Conservation (phyloP, 2,797 vertebrate species). For the Ambastaia sidthimunki region DNA sequence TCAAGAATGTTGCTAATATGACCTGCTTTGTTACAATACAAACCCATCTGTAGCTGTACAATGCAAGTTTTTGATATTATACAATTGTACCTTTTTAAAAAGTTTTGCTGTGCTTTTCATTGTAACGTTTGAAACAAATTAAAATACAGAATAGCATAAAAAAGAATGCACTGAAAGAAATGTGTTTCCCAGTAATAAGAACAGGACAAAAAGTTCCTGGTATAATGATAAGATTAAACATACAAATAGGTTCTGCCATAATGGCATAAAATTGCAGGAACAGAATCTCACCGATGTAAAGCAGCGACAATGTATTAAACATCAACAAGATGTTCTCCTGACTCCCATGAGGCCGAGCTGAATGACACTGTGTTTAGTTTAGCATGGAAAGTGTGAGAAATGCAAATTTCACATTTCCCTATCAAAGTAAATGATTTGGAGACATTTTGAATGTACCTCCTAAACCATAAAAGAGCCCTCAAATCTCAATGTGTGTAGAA, state of each 20-base stretch:
- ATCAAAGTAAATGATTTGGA: slow-evolving; percentile 5
- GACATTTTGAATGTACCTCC: not conserved
- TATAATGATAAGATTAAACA: slow-evolving; percentile 5
- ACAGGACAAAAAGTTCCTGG: slow-evolving; percentile 3
- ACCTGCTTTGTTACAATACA: not conserved
- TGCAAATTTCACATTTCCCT: not conserved
- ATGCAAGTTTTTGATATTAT: not conserved
- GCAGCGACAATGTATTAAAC: not conserved
- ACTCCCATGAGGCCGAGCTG: slow-evolving; percentile 8
- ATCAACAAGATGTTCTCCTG: slow-evolving; percentile 13
- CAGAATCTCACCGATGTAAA: not conserved
- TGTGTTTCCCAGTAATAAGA: slow-evolving; percentile 8
- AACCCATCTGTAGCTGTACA: not conserved
- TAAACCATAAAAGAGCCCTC: not conserved
- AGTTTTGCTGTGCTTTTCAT: not conserved
- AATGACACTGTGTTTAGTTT: not conserved
- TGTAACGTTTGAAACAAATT: not conserved
- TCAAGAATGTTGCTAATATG: not conserved
- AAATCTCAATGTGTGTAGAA: not conserved
- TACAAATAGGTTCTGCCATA: slow-evolving; percentile 11
- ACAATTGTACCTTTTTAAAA: not conserved
- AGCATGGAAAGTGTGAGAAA: slow-evolving; percentile 4
- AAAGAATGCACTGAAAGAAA: not conserved
- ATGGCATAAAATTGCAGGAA: slow-evolving; percentile 11
- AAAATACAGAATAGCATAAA: not conserved